A percentile compares a stretch with the other conserved stretches of the same genome.
Conservation (phyloP, 1,140 invertebrate species). For the Euwallacea similis region DNA sequence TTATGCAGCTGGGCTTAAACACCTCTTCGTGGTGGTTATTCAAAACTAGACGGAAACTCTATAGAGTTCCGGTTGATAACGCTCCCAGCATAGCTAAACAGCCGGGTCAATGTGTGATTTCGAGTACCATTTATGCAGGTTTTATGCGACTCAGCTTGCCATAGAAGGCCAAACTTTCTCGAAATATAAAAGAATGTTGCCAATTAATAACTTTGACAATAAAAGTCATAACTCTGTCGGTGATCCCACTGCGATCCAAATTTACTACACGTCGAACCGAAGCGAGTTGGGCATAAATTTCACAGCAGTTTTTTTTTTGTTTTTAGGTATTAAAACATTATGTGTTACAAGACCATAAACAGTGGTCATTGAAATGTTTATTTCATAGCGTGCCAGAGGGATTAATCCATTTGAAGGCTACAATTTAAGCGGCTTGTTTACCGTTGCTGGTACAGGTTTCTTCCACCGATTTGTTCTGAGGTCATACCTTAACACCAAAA, state of each 20-base stretch:
- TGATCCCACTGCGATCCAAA: slow-evolving; percentile 17
- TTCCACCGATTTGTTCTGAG: neutral
- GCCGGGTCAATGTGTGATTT: too few relatives aligned
- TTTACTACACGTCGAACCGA: slow-evolving; percentile 17
- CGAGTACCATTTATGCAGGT: too few relatives aligned
- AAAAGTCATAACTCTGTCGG: slow-evolving; percentile 25
- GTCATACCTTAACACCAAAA: neutral
- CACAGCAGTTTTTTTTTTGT: slow-evolving; percentile 6
- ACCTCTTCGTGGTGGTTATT: too few relatives aligned
- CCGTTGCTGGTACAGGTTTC: neutral
- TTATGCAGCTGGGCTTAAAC: too few relatives aligned
- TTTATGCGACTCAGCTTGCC: too few relatives aligned
- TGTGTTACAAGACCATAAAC: slow-evolving; percentile 17
- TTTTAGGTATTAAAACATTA: slow-evolving; percentile 21
- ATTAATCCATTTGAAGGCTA: too few relatives aligned
- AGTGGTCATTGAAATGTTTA: slow-evolving; percentile 12
- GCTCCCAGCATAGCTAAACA: too few relatives aligned
- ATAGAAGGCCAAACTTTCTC: slow-evolving; percentile 14
- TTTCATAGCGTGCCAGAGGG: neutral
- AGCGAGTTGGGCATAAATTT: slow-evolving; percentile 9
- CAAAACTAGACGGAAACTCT: too few relatives aligned
- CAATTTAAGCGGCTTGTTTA: neutral
- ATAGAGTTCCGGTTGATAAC: too few relatives aligned
- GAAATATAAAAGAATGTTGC: slow-evolving; percentile 15
- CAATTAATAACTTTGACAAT: slow-evolving; percentile 31